Conservation (phyloP, 2,797 vertebrate species). For the Siniperca undulata region DNA sequence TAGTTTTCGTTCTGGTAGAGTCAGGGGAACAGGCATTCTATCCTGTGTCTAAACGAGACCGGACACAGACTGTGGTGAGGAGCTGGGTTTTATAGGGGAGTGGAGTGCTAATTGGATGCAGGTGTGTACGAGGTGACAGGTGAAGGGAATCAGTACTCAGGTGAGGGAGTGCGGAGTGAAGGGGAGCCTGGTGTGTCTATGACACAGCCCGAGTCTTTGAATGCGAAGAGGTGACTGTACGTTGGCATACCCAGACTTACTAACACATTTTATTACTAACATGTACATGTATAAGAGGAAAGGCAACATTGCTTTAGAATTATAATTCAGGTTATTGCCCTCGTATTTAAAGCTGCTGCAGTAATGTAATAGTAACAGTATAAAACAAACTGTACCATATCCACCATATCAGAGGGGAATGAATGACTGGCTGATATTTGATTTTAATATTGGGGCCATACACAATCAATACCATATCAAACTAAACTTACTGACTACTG, state of each 20-base stretch:
- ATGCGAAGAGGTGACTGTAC: not conserved
- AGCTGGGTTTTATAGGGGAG: no score
- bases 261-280: not conserved
- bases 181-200: no score
- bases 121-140: no score
- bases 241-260: not conserved
- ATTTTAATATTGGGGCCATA: not conserved
- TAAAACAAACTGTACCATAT: not conserved
- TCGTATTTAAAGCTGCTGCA: not conserved
- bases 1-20: no score
- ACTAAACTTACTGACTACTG: not conserved
- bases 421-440: slow-evolving; percentile 3
- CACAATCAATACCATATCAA: slow-evolving; percentile 6
- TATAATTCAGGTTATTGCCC: not conserved
- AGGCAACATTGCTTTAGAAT: not conserved
- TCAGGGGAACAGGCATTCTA: no score
- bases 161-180: no score
- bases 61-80: no score
- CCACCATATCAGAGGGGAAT: not conserved
- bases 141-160: no score
- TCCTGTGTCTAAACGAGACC: no score
- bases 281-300: not conserved
- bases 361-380: not conserved
- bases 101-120: no score
- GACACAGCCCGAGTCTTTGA: not conserved